Percentiles rank a stretch among this genome's conserved stretches.
Conservation (phyloP, 2,888 invertebrate species). For the Anarsia innoxiella region DNA sequence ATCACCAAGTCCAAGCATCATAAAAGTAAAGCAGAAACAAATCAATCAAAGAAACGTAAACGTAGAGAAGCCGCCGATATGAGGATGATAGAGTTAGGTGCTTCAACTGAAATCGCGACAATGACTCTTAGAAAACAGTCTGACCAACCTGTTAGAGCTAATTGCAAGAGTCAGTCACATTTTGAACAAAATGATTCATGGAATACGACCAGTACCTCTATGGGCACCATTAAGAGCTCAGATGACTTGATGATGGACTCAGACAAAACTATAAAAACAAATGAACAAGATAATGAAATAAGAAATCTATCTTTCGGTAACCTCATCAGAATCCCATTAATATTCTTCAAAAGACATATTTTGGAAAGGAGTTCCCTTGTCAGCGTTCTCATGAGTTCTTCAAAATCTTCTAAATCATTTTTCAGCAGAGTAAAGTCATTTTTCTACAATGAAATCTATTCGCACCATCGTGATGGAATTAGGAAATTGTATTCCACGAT, state of each 20-base stretch:
- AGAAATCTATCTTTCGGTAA: too few relatives aligned
- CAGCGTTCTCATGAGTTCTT: constrained; percentile 29
- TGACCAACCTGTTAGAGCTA: neutral
- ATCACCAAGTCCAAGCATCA: neutral
- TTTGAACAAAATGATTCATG: too few relatives aligned
- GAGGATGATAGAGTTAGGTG: constrained; percentile 49
- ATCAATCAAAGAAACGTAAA: too few relatives aligned
- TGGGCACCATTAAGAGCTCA: too few relatives aligned
- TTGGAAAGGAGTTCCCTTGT: constrained; percentile 42
- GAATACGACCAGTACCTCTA: too few relatives aligned
- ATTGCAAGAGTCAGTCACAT: too few relatives aligned
- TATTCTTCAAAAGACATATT: constrained; percentile 41
- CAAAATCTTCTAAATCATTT: constrained; percentile 11
- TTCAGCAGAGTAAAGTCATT: constrained; percentile 28
- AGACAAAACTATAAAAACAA: too few relatives aligned
- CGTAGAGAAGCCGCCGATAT: too few relatives aligned
- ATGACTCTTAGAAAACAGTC: constrained; percentile 41
- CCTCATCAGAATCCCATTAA: constrained; percentile 39
- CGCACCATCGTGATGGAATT: constrained; percentile 45
- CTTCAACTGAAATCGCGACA: constrained; percentile 54
- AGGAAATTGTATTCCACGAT: constrained; percentile 45
- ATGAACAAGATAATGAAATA: too few relatives aligned
- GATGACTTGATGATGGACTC: too few relatives aligned
- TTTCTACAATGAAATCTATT: constrained; percentile 36
- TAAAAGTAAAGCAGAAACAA: too few relatives aligned